Evolutionary conservation across 2,888 invertebrate species (phyloP), one percentile per base, ranked within the genome.

Genomic region (Elmis aenea): DNA sequence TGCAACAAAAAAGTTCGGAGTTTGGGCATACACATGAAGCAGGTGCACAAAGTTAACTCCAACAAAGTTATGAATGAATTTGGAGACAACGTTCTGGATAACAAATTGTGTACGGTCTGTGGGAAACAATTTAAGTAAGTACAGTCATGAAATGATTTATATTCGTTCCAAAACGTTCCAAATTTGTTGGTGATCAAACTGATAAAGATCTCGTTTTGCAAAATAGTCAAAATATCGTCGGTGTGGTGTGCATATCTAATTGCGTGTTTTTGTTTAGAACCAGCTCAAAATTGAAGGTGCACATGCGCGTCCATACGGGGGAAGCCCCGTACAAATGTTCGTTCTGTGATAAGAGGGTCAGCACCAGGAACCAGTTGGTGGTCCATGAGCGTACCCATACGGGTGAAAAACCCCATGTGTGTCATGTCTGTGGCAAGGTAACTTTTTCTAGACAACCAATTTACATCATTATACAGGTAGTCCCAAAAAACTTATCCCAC

Each of bases 351-450:
- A 59, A 56, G 44, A 54, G 52, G n/a, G 51, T 55, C 33, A 48
- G 45, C n/a, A 54, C 55, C 5, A 49, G 55, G n/a, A 49, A 55
- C 5, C 54, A 57, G 31, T 35, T 60, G 13, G 43, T 51, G 0
- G 51, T 54, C 5, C 63, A 63, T 36, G 58, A 59, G 31, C 41
- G 59, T 6, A 57, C 51, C 2, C 63, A 63, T 28, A 61, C 61
- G 0, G 59, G 59, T 2, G 60, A 60, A 33, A 51, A 53, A 29
- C 60, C 59, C 1, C 54, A 62, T 30, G 45, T 54, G 10, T 64
- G 64, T 41, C 49, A 51, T 24, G 40, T 59, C 18, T 64, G 64
- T 35, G 61, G 59, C 29, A 62, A 59, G 42, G 60, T 60, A 47
- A 25, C n/a, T n/a, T n/a, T n/a, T n/a, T n/a, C n/a, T n/a, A n/a